Base-by-base conservation (phyloP, 2,888 invertebrate genomes). In the Acanthoscelides obtectus region DNA sequence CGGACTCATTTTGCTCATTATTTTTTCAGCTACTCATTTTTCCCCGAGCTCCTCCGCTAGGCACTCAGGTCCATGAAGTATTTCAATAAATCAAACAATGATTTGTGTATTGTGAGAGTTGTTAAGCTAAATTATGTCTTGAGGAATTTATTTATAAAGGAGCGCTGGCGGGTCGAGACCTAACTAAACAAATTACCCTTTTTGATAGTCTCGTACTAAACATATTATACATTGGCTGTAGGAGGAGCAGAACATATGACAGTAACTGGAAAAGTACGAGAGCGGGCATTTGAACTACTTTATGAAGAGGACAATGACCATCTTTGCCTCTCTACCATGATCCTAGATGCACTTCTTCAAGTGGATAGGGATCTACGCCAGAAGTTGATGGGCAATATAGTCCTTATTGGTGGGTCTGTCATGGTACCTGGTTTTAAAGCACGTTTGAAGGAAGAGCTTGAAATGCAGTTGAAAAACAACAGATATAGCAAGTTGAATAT, bases 241-340 rank as follows among this genome's bases (percentile, higher is more conserved):
- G 45, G 45, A 73, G 91, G 91, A 72, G 88, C 89, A 20, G 88
- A 88, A 75, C 88, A 89, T 17, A 86, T 95, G 22, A 86, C 84
- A 64, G 88, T 95, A 74, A 88, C 90, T 22, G 91, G 95, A 20
- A 87, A 87, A 75, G 86, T 94, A 0, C 89, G 98, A 64, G 97
- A 97, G 86, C 90, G 90, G 22, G 91, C 93, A 0, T 94, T 92
- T 79, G 98, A 98, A 88, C 86, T 93, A 67, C 86, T 98, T 81
- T 98, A 97, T 87, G 91, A 93, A 80, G 89, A 92, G 78, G 96
- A 95, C 86, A 91, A 90, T 84, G 95, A 96, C 79, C 91, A 92
- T 77, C 88, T 93, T 71, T 93, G 96, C 71, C 85, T 98, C 74
- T 90, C 95, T 0, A 94, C 95, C 76, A 91, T 96, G 86, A 90